A percentile compares a stretch with the other conserved stretches of the same genome.
These are phyloP conservation scores for Neodiprion fabricii DNA, from an alignment of 1,140 invertebrate genomes.

Conservation along the genomic window DNA sequence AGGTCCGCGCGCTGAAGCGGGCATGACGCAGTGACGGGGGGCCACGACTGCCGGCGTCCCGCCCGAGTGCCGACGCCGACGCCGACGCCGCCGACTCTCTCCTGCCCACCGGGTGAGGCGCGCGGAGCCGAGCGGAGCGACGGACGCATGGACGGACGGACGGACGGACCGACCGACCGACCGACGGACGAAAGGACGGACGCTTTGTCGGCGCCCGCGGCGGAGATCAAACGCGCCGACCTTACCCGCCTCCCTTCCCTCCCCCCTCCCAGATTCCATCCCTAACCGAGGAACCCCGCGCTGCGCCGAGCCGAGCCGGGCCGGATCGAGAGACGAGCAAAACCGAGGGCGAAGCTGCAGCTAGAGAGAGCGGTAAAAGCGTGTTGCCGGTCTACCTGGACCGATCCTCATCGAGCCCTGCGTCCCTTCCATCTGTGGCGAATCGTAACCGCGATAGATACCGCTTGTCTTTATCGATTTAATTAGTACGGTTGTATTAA, in stretches of 20 bases:
- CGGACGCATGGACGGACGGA: too few relatives aligned
- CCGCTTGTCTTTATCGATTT: constrained; percentile 25
- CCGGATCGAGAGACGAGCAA: background rate
- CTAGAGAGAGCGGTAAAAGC: constrained; percentile 42
- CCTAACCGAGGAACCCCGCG: constrained; percentile 11
- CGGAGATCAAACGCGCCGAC: constrained; percentile 56
- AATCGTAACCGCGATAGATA: background rate
- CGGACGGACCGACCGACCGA: background rate
- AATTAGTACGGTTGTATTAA: background rate
- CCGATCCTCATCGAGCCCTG: constrained; percentile 17
- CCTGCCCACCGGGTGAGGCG: constrained; percentile 26
- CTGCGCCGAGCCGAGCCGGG: background rate
- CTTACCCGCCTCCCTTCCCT: constrained; percentile 32
- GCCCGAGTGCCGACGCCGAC: constrained; percentile 25
- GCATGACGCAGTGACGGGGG: constrained; percentile 1
- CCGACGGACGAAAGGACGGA: constrained; percentile 40
- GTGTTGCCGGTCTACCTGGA: constrained; percentile 54
- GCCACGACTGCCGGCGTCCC: constrained; percentile 20
- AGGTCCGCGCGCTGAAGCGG: constrained; percentile 12
- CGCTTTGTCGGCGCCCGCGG: constrained; percentile 60
- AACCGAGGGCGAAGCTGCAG: background rate
- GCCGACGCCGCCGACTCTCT: constrained; percentile 19
- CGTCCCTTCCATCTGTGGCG: background rate
- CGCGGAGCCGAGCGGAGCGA: constrained; percentile 34
- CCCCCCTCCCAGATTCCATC: background rate